Base-by-base conservation (phyloP, 2,113 vertebrate species). In the Geothlypis trichas region DNA sequence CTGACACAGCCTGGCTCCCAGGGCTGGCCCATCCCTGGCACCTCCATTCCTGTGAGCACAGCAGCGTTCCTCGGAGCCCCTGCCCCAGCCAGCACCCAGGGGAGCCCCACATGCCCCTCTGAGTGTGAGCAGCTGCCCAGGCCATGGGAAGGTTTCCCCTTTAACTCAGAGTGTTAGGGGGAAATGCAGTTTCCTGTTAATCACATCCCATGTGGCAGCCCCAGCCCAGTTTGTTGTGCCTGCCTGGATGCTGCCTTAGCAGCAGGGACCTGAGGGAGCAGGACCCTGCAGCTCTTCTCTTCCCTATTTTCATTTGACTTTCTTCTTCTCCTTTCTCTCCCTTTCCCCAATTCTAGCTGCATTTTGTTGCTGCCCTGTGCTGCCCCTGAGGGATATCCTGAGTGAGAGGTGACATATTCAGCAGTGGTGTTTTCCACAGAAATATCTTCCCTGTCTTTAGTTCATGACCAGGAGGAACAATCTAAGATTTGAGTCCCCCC, bases 21-120 rank as follows among this genome's bases (percentile, higher is more conserved):
- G 42, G 31, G 28, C 11, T 24, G 37, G 26, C 46, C 59, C 28
- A 6, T 16, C 66, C 83, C 72, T 12, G 4, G 16, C 47, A 54
- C n/a, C 35, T 12, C 69, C 21, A 5, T 19, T 30, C 61, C 61
- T 19, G 8, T 26, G 59, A n/a, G 42, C 15, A n/a, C 44, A 9
- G 59, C 23, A 12, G 23, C 1, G 0, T n/a, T 30, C 46, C 47
- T 39, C 0, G 0, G 39, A 9, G 23, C 3, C 2, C 0, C 66
- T 31, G n/a, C 11, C 41, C 27, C 66, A 62, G 66, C 13, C 41
- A 31, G 61, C n/a, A 21, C 21, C 10, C 19, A 27, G 52, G 41
- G 23, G 23, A 68, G 27, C 41, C 73, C 44, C 31, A 2, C 21
- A 23, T 9, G 11, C 42, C 35, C 22, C 4, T 1, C 49, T 19